Conservation (phyloP, 37 sponge, comb jelly and placozoan species). For the Theonella swinhoei region DNA sequence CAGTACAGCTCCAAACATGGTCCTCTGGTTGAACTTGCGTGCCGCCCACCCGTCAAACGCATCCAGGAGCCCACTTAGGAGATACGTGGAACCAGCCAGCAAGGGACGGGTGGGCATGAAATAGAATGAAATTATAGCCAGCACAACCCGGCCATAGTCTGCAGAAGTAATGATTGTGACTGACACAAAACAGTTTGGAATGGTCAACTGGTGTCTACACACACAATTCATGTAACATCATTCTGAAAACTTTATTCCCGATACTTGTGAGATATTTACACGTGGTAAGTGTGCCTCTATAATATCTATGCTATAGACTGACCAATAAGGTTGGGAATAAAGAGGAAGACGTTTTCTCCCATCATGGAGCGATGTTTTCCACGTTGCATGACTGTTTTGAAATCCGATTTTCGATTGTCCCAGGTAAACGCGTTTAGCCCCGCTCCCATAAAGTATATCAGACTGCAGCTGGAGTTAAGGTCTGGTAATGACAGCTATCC, state of each 20-base stretch:
- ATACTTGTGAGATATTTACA: not conserved
- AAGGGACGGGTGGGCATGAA: constrained; percentile 70
- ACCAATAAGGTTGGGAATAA: constrained; percentile 87
- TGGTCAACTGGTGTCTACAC: too few relatives aligned
- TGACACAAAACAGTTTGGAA: too few relatives aligned
- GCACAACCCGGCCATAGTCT: constrained; percentile 78
- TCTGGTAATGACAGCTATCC: too few relatives aligned
- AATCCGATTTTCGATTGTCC: too few relatives aligned
- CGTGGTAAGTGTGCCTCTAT: not conserved
- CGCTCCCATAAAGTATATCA: too few relatives aligned
- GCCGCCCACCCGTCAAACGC: constrained; percentile 74
- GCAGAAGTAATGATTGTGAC: too few relatives aligned
- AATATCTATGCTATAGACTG: not conserved
- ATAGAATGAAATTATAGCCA: constrained; percentile 75
- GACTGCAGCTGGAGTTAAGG: too few relatives aligned
- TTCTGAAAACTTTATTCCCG: not conserved
- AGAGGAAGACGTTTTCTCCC: constrained; percentile 77
- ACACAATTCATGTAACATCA: too few relatives aligned
- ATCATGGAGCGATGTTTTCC: too few relatives aligned
- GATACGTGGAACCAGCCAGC: constrained; percentile 42
- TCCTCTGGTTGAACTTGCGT: constrained; percentile 44
- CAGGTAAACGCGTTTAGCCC: too few relatives aligned
- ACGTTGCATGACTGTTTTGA: too few relatives aligned
- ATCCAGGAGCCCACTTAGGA: constrained; percentile 71
- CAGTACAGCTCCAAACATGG: constrained; percentile 76